These are phyloP conservation scores for Gouania willdenowi DNA, from an alignment of 2,797 vertebrate genomes.

Conservation along the genomic window DNA sequence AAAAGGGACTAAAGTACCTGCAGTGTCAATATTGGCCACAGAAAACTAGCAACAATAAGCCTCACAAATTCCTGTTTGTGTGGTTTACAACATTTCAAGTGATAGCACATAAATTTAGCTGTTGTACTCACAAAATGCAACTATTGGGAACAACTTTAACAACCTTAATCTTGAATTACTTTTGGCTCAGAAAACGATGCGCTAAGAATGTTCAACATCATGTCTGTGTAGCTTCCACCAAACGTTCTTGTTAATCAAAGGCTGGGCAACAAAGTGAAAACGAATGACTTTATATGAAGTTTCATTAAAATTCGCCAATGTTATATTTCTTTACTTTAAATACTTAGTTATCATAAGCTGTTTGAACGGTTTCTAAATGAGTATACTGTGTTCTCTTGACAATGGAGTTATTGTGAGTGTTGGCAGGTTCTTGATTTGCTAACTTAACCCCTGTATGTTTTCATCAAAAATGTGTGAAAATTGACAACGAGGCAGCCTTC, in stretches of 20 bases:
- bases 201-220: not conserved
- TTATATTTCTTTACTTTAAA: not conserved
- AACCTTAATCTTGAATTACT: not conserved
- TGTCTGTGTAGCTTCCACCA: not conserved
- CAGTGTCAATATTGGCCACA: too few species aligned
- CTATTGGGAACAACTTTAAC: too few species aligned
- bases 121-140: too few species aligned
- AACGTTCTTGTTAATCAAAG: slow-evolving; percentile 5
- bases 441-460: slow-evolving; percentile 11
- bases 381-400: slow-evolving; percentile 3
- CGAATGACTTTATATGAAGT: too few species aligned
- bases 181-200: not conserved
- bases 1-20: too few species aligned
- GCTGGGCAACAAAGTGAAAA: not conserved
- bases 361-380: not conserved
- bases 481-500: slow-evolving; percentile 61
- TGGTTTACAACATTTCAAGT: too few species aligned
- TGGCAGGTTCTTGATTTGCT: too few species aligned
- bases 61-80: too few species aligned
- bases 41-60: too few species aligned
- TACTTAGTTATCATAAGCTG: not conserved
- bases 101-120: too few species aligned
- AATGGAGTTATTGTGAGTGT: too few species aligned
- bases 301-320: not conserved
- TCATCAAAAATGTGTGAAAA: slow-evolving; percentile 28